Evolutionary conservation across 2,113 vertebrate genomes (phyloP), one percentile per base, ranked within the genome.

Genomic region (Petrocephalus zakoni): DNA sequence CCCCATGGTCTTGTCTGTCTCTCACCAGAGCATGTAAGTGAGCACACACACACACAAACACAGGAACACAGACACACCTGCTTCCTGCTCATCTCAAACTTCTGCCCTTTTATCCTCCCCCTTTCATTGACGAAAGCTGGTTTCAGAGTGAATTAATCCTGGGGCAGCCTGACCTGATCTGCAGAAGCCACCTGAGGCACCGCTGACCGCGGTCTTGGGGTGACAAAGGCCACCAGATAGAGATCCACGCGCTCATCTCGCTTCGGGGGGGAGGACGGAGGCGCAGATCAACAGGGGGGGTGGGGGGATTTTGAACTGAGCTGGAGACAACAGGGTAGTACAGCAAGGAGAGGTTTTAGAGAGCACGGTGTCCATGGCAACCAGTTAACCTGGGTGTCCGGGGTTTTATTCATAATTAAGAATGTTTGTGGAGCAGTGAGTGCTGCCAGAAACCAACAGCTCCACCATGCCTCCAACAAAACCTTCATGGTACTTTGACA

Each of bases 281-380:
- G 52, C 51, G n/a, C 19, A 10, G 8, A 37, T 11, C 47, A 15
- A 55, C 49, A 90, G 88, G 82, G 87, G 88, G 81, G 87, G 53
- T 88, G 87, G 82, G 87, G 91, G 88, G 87, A 89, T 92, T 90
- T 90, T 85, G 78, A 90, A 86, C 87, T 56, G 89, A 89, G 89
- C 90, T 72, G 8, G 75, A 90, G 91, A 89, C 90, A 87, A 89
- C 89, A 58, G 58, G 58, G 84, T 55, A 90, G n/a, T 78, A 88
- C 82, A 89, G 34, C 68, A 83, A 87, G 90, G 89, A 87, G 89
- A 87, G 83, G 87, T 90, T 90, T 89, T 89, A 89, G 87, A 92
- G 90, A 91, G 90, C 87, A 56, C 58, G 46, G 92, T 92, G 90
- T 84, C 92, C 91, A 92, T 92, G 92, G 91, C 91, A 92, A 92